Conservation (phyloP, 1,140 invertebrate genomes). For the Rhagoletis zephyria region DNA sequence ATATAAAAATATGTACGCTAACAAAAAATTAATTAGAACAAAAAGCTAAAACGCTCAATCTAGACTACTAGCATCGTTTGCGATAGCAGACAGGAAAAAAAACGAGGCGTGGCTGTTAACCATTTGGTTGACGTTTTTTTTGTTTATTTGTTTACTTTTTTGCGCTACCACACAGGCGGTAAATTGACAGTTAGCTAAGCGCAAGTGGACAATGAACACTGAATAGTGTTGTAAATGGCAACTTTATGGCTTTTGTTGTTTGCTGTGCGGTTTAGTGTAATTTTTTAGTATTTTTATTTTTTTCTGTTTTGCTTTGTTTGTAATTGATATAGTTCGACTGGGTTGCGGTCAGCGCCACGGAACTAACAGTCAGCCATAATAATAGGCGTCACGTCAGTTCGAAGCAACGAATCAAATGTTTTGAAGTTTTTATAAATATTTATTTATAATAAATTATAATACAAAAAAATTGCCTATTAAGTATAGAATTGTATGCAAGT, state of each 20-base stretch:
- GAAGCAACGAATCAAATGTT: neutral
- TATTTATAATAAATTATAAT: neutral
- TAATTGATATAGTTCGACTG: neutral
- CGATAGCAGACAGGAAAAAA: too few relatives aligned
- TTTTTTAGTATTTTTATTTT: neutral
- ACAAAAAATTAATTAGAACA: neutral
- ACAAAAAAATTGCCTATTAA: constrained; percentile 3
- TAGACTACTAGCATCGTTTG: neutral
- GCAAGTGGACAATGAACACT: constrained; percentile 43
- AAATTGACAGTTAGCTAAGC: constrained; percentile 33
- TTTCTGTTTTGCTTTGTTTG: neutral
- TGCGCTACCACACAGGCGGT: neutral
- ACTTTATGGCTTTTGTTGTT: constrained; percentile 29
- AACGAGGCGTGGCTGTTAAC: constrained; percentile 32
- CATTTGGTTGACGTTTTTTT: neutral
- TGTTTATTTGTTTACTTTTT: neutral
- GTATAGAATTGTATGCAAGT: neutral
- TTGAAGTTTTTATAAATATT: neutral
- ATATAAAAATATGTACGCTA: neutral
- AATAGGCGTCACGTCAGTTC: neutral
- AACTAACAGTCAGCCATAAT: neutral
- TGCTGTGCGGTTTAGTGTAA: neutral
- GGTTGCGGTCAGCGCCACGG: neutral
- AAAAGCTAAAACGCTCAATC: neutral
- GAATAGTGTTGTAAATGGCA: constrained; percentile 40